Evolutionary conservation across 2,797 vertebrate species (phyloP).

Genomic region (Phrynocephalus guinanensis): DNA sequence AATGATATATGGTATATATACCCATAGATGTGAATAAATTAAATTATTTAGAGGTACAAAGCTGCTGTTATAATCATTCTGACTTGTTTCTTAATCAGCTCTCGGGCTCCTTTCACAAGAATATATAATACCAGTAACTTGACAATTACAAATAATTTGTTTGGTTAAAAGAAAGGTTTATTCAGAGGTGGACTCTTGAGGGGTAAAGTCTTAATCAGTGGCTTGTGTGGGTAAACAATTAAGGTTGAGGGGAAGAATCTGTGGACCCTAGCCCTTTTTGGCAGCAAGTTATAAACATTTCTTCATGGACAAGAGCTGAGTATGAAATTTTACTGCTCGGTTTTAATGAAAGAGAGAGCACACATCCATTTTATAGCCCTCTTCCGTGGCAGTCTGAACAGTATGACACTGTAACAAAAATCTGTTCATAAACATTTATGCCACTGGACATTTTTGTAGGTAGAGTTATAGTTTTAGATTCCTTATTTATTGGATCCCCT

Average conservation of each 20-base stretch:
- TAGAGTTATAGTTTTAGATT: conserved; percentile 8
- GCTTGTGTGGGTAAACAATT: conserved; percentile 65
- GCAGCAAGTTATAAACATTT: conserved; percentile 70
- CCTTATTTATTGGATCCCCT: conserved; percentile 22
- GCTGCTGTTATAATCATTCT: conserved; percentile 32
- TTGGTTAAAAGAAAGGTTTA: conserved; percentile 63
- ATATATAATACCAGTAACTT: conserved; percentile 14
- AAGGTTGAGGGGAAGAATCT: conserved; percentile 60
- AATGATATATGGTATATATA: conserved; percentile 23
- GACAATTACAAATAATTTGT: conserved; percentile 13
- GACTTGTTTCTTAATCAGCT: conserved; percentile 59
- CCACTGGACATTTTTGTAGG: conserved; percentile 13
- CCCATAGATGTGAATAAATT: neutral
- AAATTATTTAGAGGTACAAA: neutral
- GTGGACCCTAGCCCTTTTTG: conserved; percentile 72
- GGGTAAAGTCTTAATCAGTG: conserved; percentile 63
- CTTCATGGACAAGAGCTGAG: conserved; percentile 62
- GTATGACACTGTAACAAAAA: conserved; percentile 46
- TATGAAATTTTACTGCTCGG: conserved; percentile 66
- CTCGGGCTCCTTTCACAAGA: conserved; percentile 52
- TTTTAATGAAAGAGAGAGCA: conserved; percentile 64
- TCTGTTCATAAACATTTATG: conserved; percentile 35
- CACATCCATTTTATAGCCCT: conserved; percentile 59
- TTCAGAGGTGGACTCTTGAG: conserved; percentile 63
- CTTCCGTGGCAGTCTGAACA: conserved; percentile 55